These are phyloP conservation scores for Hyphantria cunea DNA, from an alignment of 1,140 invertebrate species.

Conservation along the genomic window DNA sequence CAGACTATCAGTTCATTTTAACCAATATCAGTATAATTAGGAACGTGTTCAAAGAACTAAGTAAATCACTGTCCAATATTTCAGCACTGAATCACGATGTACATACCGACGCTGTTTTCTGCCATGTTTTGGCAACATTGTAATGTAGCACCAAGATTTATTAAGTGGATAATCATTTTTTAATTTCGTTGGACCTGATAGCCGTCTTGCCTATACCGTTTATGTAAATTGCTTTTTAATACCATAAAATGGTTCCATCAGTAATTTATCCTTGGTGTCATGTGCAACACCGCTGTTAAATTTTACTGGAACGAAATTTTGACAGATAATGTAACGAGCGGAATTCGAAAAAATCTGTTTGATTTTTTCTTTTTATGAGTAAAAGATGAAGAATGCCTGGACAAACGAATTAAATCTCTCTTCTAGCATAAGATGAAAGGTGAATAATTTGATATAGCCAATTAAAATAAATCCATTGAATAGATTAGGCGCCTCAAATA, in stretches of 20 bases:
- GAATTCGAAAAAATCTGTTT: too few relatives aligned
- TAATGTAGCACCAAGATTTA: conserved; percentile 15
- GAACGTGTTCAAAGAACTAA: conserved; percentile 11
- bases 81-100: conserved; percentile 11
- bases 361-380: too few relatives aligned
- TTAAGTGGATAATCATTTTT: not conserved
- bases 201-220: not conserved
- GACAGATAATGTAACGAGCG: too few relatives aligned
- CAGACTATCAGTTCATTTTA: not conserved
- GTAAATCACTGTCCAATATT: conserved; percentile 23
- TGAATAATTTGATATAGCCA: too few relatives aligned
- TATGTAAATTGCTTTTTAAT: conserved; percentile 1
- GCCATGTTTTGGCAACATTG: conserved; percentile 20
- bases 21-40: conserved; percentile 1
- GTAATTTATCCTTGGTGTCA: too few relatives aligned
- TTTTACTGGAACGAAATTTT: too few relatives aligned
- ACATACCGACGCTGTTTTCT: conserved; percentile 3
- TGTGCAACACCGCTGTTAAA: too few relatives aligned
- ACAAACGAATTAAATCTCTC: too few relatives aligned
- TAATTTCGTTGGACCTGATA: not conserved
- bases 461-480: too few relatives aligned
- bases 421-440: too few relatives aligned
- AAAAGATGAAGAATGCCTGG: too few relatives aligned
- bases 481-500: too few relatives aligned
- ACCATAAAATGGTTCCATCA: not conserved